Percentiles rank a stretch among this genome's conserved stretches.
These are phyloP conservation scores for Melangyna quadrimaculata DNA, from an alignment of 2,888 invertebrate species.

Conservation along the genomic window DNA sequence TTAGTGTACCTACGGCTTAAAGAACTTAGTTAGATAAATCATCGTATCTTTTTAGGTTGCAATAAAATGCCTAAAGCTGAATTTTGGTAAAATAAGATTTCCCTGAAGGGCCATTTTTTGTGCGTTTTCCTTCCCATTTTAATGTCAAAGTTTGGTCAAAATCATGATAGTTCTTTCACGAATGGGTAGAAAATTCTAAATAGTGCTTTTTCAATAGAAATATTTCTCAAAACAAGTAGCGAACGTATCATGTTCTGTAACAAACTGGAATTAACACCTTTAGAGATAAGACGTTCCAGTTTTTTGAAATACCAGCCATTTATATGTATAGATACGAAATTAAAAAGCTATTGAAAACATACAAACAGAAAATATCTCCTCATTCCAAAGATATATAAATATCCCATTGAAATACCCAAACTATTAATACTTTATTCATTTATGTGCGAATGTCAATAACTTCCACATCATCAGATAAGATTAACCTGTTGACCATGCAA, in stretches of 20 bases:
- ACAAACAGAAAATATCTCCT: neutral
- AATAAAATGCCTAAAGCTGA: no score
- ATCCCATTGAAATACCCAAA: neutral
- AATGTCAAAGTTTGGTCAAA: no score
- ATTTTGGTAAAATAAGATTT: no score
- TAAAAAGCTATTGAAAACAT: neutral
- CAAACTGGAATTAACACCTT: neutral
- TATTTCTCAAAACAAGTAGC: neutral
- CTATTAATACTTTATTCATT: neutral
- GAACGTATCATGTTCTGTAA: no score
- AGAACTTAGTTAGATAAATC: no score
- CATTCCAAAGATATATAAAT: neutral
- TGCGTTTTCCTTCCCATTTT: no score
- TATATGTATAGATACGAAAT: neutral
- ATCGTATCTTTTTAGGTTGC: no score
- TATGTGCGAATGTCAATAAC: conserved; percentile 36
- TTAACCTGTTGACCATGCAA: conserved; percentile 32
- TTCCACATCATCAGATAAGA: conserved; percentile 45
- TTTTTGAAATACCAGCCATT: neutral
- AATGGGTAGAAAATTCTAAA: no score
- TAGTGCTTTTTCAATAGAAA: no score
- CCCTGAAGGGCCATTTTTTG: no score
- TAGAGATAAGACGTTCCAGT: neutral
- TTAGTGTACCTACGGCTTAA: no score
- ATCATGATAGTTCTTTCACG: no score